Percentiles rank a stretch among this genome's conserved stretches.
Evolutionary conservation across 2,888 invertebrate species (phyloP).

Genomic region (Megamerina dolium): DNA sequence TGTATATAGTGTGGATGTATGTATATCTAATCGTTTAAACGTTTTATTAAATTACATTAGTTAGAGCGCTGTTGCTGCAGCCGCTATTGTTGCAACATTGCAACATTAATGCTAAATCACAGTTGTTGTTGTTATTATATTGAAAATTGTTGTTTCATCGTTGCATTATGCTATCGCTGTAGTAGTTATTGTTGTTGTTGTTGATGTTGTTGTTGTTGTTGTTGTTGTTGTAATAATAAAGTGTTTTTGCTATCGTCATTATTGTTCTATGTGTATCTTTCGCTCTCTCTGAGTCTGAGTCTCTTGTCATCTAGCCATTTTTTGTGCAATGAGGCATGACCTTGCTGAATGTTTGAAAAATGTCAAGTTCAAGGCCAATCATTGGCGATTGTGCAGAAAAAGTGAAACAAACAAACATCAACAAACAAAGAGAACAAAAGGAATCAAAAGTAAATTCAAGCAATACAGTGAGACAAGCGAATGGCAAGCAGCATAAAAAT

Average conservation of each 20-base stretch:
- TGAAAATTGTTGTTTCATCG: constrained; percentile 22
- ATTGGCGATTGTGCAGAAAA: constrained; percentile 14
- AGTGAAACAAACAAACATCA: too few species aligned
- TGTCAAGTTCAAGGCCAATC: constrained; percentile 29
- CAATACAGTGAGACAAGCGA: too few species aligned
- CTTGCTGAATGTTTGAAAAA: constrained; percentile 22
- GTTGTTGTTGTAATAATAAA: constrained; percentile 9
- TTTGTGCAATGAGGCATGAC: constrained; percentile 24
- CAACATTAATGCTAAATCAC: constrained; percentile 27
- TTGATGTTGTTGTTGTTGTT: constrained; percentile 7
- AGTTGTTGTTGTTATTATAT: constrained; percentile 35
- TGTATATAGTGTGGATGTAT: too few species aligned
- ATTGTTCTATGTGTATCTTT: constrained; percentile 2
- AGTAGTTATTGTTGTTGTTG: constrained; percentile 6
- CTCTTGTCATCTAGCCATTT: too few species aligned
- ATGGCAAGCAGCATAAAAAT: too few species aligned
- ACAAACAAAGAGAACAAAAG: too few species aligned
- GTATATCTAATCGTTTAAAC: constrained; percentile 44
- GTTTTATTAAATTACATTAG: constrained; percentile 44
- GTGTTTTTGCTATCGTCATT: constrained; percentile 1
- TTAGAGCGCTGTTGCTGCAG: constrained; percentile 10
- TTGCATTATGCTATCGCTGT: constrained; percentile 3
- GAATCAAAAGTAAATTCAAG: too few species aligned
- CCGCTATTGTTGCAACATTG: constrained; percentile 12
- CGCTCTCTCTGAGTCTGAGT: constrained; percentile 7